Evolutionary conservation across 2,888 invertebrate species (phyloP).

Genomic region (Apamea anceps): DNA sequence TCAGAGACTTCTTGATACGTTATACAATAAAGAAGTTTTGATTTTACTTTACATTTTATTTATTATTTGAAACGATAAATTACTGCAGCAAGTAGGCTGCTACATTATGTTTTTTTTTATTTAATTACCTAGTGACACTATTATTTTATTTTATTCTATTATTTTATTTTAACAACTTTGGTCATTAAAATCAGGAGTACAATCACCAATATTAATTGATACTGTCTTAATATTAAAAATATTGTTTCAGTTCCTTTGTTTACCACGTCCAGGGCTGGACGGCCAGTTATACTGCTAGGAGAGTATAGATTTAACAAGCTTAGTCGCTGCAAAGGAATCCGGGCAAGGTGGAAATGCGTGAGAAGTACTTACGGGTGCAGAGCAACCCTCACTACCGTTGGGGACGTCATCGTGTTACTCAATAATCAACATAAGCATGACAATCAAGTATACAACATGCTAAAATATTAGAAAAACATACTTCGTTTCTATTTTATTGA

Average conservation of each 20-base stretch:
- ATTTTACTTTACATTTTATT: neutral
- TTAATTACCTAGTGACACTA: neutral
- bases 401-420: slow-evolving; percentile 67
- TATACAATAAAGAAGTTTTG: neutral
- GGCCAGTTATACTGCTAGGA: slow-evolving; percentile 75
- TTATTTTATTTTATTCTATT: neutral
- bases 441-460: neutral
- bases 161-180: neutral
- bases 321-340: slow-evolving; percentile 68
- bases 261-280: slow-evolving; percentile 61
- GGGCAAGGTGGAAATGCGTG: slow-evolving; percentile 75
- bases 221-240: neutral
- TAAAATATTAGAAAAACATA: neutral
- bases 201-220: neutral
- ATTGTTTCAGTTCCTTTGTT: slow-evolving; percentile 29
- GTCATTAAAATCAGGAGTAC: neutral
- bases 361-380: slow-evolving; percentile 73
- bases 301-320: slow-evolving; percentile 73
- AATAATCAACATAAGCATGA: slow-evolving; percentile 36
- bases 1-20: neutral
- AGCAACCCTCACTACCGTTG: slow-evolving; percentile 73
- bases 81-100: neutral
- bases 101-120: slow-evolving; percentile 10
- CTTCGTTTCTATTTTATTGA: neutral
- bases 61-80: slow-evolving; percentile 8